These are phyloP conservation scores for Microcebus lehilahytsara DNA, from an alignment of 2,113 vertebrate species.

Conservation along the genomic window DNA sequence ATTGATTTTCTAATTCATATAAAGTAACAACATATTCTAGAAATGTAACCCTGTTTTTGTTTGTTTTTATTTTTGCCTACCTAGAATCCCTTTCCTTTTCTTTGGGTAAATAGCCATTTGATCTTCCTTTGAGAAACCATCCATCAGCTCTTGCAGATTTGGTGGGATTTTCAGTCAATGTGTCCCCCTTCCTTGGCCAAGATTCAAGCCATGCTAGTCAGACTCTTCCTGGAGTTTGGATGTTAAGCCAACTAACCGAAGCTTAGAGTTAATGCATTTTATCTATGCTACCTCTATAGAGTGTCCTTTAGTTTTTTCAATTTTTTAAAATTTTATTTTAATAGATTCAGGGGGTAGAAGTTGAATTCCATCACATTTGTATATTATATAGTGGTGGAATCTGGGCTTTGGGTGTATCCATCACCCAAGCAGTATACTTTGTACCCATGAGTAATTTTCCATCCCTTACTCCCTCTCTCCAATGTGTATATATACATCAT, in stretches of 20 bases:
- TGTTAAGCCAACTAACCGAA: not conserved
- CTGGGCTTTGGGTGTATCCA: too few relatives aligned
- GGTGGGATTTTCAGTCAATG: not conserved
- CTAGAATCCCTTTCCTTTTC: not conserved
- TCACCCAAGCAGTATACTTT: too few relatives aligned
- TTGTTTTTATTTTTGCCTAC: not conserved
- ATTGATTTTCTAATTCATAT: not conserved
- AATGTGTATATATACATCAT: too few relatives aligned
- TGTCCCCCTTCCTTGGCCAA: not conserved
- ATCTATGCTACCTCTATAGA: not conserved
- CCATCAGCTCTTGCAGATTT: not conserved
- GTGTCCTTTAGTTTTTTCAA: not conserved
- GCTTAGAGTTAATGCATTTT: not conserved
- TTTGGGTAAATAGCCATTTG: not conserved
- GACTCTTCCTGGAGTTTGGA: not conserved
- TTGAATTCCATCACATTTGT: too few relatives aligned
- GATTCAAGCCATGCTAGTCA: not conserved
- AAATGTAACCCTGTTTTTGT: not conserved
- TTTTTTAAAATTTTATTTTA: too few relatives aligned
- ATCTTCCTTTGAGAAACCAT: constrained; percentile 29
- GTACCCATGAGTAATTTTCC: too few relatives aligned
- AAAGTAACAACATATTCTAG: not conserved
- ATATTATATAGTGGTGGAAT: too few relatives aligned
- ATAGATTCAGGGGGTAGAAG: too few relatives aligned
- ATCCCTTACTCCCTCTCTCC: too few relatives aligned